Evolutionary conservation across 2,113 vertebrate species (phyloP).

Genomic region (Zingel zingel): DNA sequence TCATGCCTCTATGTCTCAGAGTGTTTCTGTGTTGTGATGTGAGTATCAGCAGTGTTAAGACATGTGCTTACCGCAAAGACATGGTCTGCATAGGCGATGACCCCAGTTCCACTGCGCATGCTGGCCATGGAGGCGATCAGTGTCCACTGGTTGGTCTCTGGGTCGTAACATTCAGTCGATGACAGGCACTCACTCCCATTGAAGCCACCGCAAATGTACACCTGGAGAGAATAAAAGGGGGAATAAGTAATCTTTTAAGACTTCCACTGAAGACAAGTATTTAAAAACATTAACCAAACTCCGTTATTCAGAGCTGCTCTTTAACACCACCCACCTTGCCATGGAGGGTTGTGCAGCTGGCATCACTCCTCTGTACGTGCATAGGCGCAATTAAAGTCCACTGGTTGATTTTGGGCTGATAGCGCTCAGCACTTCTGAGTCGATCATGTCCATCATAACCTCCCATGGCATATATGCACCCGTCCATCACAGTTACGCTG

Average conservation of each 20-base stretch:
- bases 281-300: not conserved
- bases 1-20: not conserved
- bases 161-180: constrained; percentile 70
- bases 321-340: constrained; percentile 82
- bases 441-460: constrained; percentile 26
- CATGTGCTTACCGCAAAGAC: constrained; percentile 51
- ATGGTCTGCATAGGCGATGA: constrained; percentile 17
- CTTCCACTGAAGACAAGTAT: not conserved
- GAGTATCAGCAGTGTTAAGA: not conserved
- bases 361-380: constrained; percentile 40
- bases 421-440: constrained; percentile 44
- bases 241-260: not conserved
- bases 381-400: constrained; percentile 53
- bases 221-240: constrained; percentile 67
- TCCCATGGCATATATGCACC: constrained; percentile 54
- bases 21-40: not conserved
- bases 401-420: constrained; percentile 46
- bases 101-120: constrained; percentile 36
- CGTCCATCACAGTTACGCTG: constrained; percentile 46
- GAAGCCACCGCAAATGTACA: constrained; percentile 94
- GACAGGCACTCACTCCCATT: constrained; percentile 85
- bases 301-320: not conserved
- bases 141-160: constrained; percentile 58
- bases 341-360: constrained; percentile 76
- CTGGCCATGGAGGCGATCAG: constrained; percentile 33